Percentiles rank a stretch among this genome's conserved stretches.
Conservation (phyloP, 2,113 vertebrate genomes). For the Glaucomys volans region DNA sequence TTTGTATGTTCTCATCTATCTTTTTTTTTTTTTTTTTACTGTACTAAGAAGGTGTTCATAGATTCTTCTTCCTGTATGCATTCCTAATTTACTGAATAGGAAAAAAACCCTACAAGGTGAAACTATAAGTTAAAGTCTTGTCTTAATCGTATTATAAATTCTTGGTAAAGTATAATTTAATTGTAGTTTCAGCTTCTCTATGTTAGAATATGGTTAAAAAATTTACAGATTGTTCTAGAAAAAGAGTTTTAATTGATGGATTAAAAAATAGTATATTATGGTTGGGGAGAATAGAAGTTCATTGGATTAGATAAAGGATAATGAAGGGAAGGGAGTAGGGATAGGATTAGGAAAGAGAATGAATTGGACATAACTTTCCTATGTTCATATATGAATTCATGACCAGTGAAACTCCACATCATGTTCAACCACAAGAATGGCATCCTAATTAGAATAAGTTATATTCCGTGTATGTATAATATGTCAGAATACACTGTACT, state of each 20-base stretch:
- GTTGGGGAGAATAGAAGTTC: too few relatives aligned
- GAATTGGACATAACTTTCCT: too few relatives aligned
- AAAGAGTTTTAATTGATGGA: not conserved
- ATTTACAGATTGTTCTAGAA: constrained; percentile 54
- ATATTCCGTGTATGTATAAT: too few relatives aligned
- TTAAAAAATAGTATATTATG: not conserved
- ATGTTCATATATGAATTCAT: too few relatives aligned
- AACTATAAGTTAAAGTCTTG: not conserved
- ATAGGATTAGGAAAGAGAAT: too few relatives aligned
- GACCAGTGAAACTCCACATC: too few relatives aligned
- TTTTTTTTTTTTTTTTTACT: too few relatives aligned
- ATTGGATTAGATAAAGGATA: too few relatives aligned
- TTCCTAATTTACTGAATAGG: not conserved
- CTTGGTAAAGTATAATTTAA: constrained; percentile 12
- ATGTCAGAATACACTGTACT: too few relatives aligned
- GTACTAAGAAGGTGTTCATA: not conserved
- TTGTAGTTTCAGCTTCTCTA: not conserved
- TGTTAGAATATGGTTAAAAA: not conserved
- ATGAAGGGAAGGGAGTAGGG: too few relatives aligned
- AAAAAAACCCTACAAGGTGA: not conserved
- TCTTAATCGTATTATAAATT: constrained; percentile 25
- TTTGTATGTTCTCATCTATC: not conserved
- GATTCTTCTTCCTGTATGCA: not conserved
- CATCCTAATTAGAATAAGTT: too few relatives aligned
- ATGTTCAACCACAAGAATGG: too few relatives aligned